Evolutionary conservation across 2,797 vertebrate species (phyloP), one percentile per base, ranked within the genome.

Genomic region (Menidia menidia): DNA sequence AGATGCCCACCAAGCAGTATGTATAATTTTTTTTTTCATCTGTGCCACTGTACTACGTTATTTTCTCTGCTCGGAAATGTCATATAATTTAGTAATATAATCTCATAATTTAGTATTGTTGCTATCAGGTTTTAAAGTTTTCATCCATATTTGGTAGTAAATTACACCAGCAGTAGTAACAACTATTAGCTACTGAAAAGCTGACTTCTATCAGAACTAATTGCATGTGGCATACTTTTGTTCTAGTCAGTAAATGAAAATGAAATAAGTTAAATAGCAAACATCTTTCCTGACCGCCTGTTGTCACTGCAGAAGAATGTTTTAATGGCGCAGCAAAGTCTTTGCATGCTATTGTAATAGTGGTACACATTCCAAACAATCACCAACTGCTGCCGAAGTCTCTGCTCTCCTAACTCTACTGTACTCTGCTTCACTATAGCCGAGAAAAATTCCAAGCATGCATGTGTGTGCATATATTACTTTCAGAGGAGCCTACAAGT

Each of bases 361-460:
- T 30, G 53, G 52, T 67, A 62, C 66, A 66, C 73, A 80, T 78
- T 52, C 47, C 71, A 77, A 86, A 86, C 82, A 76, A 63, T 62
- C 58, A 77, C 47, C 88, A 88, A 89, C 88, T 91, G 89, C 74
- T 59, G 72, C 44, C 53, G 60, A 63, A 43, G 54, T 47, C 68
- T 69, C 58, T 33, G 8, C 62, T 61, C 55, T 32, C 33, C 57
- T 62, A 58, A 66, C 60, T 43, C 60, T 39, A 45, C 51, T 67
- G 62, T 70, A 47, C 50, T 51, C 47, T 54, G 18, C 51, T 65
- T 63, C 62, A 70, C 33, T 52, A 45, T 18, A 57, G 61, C 56
- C 47, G 56, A 58, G 35, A 83, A 83, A 79, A 70, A 85, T 79
- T 45, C 44, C 3, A 77, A 67, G 75, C 73, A 80, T 71, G 60